A percentile compares a stretch with the other conserved stretches of the same genome.
phyloP scores from a whole-genome alignment of 2,797 vertebrate species.

The Squalus acanthias region DNA sequence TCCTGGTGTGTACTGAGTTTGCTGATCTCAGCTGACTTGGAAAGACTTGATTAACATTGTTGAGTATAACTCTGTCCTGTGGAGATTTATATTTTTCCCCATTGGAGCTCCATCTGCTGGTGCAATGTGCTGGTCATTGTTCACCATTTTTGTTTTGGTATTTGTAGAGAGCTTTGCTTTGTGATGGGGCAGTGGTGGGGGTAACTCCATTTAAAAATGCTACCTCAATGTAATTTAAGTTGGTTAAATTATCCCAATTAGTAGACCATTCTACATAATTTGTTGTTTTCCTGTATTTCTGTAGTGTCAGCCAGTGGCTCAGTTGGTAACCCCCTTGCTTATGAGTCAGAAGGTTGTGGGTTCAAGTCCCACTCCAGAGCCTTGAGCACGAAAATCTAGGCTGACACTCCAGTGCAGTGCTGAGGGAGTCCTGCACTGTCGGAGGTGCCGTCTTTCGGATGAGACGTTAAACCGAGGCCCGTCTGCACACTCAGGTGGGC shows the following conservation, averaged over 20 bases:
- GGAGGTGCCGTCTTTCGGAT: too few relatives aligned
- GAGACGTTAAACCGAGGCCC: too few relatives aligned
- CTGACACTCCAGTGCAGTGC: too few relatives aligned
- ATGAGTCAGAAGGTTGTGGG: too few relatives aligned
- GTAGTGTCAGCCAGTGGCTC: too few relatives aligned
- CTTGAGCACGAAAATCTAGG: too few relatives aligned
- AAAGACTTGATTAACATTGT: not conserved
- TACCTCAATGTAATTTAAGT: not conserved
- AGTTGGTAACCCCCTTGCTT: too few relatives aligned
- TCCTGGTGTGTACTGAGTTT: not conserved
- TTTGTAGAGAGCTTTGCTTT: not conserved
- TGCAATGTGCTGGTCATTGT: not conserved
- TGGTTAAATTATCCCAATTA: not conserved
- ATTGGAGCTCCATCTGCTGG: conserved; percentile 32
- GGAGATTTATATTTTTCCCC: not conserved
- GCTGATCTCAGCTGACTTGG: not conserved
- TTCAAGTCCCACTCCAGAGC: too few relatives aligned
- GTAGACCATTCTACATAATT: too few relatives aligned
- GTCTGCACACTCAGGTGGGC: too few relatives aligned
- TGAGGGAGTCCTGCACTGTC: too few relatives aligned
- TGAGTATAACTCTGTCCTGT: not conserved
- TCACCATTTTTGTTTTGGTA: not conserved
- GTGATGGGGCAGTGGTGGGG: not conserved
- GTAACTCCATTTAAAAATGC: not conserved
- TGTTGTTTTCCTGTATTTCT: not conserved